These are phyloP conservation scores for Pecten maximus DNA, from an alignment of 2,888 invertebrate genomes.

Conservation along the genomic window DNA sequence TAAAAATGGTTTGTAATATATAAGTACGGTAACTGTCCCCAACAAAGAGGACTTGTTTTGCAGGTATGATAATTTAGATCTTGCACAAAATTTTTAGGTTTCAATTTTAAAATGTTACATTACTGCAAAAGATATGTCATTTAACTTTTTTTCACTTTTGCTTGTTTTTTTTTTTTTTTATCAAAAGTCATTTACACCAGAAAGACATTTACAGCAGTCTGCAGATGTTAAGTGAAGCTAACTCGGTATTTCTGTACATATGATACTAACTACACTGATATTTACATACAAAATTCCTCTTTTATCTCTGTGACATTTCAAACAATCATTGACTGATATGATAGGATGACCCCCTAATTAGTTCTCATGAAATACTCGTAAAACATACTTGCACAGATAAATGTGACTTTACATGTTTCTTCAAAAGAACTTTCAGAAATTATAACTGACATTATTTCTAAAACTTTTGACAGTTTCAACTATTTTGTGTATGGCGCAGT, in stretches of 20 bases:
- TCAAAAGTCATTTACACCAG: not conserved
- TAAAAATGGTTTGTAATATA: too few relatives aligned
- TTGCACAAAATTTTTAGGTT: not conserved
- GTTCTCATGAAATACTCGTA: not conserved
- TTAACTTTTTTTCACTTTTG: too few relatives aligned
- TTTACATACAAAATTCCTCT: not conserved
- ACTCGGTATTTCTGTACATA: not conserved
- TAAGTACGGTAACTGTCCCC: too few relatives aligned
- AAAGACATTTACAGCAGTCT: not conserved
- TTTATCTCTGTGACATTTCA: constrained; percentile 1
- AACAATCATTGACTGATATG: not conserved
- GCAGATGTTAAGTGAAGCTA: not conserved
- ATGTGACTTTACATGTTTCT: not conserved
- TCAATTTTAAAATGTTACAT: not conserved
- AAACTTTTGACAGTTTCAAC: not conserved
- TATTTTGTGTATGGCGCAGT: not conserved
- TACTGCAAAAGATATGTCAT: not conserved
- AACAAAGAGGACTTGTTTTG: too few relatives aligned
- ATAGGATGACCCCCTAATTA: not conserved
- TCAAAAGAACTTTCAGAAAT: not conserved
- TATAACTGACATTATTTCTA: not conserved
- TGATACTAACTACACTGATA: not conserved
- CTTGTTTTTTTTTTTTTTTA: not conserved
- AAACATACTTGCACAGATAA: not conserved
- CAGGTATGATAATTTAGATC: too few relatives aligned